Base-by-base conservation (phyloP, 2,113 vertebrate species). In the Capreolus pygargus region DNA sequence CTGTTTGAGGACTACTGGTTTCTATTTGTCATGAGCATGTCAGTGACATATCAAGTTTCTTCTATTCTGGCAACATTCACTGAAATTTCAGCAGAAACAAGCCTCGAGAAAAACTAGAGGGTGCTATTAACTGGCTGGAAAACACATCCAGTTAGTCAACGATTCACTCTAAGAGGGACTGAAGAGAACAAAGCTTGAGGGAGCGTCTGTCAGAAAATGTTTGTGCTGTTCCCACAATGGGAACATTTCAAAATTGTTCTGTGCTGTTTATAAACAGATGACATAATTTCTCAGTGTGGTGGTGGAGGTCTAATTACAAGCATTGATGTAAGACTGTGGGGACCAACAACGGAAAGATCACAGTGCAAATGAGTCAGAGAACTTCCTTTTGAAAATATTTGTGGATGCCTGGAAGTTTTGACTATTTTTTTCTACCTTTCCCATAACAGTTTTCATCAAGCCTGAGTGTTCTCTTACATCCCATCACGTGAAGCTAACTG, bases 221-320 rank as follows among this genome's bases (percentile, higher is more conserved):
- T 92, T 95, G 92, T 94, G 87, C 96, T 91, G 58, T 93, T 60
- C 97, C 43, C 50, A 94, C 14, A 96, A 94, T 13, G 47, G 19
- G 95, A 94, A 36, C 13, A 97, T 96, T 96, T 96, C 43, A 94
- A 96, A 95, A 91, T 39, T 89, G 83, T 25, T 85, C 86, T 88
- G 67, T 87, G 61, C 85, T 97, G 43, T 94, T 98, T 97, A 94
- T 94, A 97, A 94, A 96, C 76, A 95, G 81, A 95, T 70, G 88
- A 21, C 94, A 93, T 45, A 61, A 47, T 52, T 96, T 96, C 95
- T 91, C 89, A 79, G 85, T 55, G 16, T 61, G 33, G 45, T 21
- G 8, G 27, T 78, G 92, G 84, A 97, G 96, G 2, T 54, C 12
- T 97, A 45, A 91, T 45, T 87, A 50, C 74, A 57, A 97, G 87